phyloP scores from a whole-genome alignment of 2,888 invertebrate genomes.

The Stenurella melanura region DNA sequence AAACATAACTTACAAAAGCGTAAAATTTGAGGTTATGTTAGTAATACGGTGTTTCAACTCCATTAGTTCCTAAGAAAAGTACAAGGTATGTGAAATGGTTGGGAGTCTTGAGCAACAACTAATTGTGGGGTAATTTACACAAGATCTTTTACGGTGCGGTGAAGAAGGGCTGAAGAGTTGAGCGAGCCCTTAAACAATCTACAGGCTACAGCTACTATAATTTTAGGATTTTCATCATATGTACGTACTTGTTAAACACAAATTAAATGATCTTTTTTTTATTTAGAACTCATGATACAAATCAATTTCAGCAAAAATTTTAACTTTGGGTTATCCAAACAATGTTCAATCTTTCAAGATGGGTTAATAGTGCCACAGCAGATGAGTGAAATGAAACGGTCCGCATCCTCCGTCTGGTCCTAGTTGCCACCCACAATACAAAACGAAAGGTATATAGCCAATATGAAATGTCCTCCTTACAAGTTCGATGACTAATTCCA shows the following conservation, averaged over 20 bases:
- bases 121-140: no score
- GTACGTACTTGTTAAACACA: background rate
- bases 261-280: background rate
- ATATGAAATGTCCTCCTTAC: slow-evolving; percentile 58
- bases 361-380: slow-evolving; percentile 64
- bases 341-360: background rate
- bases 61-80: no score
- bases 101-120: no score
- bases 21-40: no score
- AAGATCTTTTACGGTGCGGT: no score
- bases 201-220: no score
- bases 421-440: slow-evolving; percentile 64
- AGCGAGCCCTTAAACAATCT: no score
- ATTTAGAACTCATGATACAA: slow-evolving; percentile 16
- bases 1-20: no score
- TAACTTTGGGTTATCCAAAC: background rate
- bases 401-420: slow-evolving; percentile 64
- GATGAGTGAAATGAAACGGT: slow-evolving; percentile 60
- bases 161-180: no score
- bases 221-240: no score
- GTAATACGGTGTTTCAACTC: no score
- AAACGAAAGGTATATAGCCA: slow-evolving; percentile 64
- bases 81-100: no score
- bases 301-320: background rate
- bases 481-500: slow-evolving; percentile 57